Evolutionary conservation across 1,140 invertebrate species (phyloP).

Genomic region (Anastrepha obliqua): DNA sequence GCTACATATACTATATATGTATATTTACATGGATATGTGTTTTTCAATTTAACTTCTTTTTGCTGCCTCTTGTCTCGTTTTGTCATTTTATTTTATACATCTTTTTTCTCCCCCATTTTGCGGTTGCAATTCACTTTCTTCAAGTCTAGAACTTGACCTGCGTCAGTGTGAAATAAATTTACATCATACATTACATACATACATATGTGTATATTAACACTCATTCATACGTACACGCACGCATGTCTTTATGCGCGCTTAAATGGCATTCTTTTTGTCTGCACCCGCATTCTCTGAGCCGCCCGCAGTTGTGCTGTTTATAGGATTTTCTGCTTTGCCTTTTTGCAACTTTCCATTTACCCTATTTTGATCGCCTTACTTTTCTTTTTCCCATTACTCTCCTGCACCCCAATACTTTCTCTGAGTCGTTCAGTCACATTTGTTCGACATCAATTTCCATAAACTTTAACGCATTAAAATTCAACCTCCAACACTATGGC

Average conservation of each 20-base stretch:
- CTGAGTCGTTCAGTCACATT: background rate
- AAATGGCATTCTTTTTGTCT: too few relatives aligned
- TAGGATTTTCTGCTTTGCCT: background rate
- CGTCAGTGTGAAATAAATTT: background rate
- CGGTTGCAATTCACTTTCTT: slow-evolving; percentile 21
- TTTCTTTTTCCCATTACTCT: background rate
- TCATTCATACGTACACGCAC: background rate
- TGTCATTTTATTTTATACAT: background rate
- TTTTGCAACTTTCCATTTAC: background rate
- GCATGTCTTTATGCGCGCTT: background rate
- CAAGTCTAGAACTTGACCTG: background rate
- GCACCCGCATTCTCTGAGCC: background rate
- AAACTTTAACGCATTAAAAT: slow-evolving; percentile 37
- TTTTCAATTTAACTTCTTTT: background rate
- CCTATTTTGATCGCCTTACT: background rate
- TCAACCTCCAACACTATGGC: background rate
- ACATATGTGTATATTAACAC: background rate
- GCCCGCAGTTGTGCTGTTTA: background rate
- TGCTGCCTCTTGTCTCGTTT: background rate
- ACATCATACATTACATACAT: background rate
- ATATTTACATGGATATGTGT: background rate
- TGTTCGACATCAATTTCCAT: slow-evolving; percentile 49
- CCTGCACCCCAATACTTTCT: background rate
- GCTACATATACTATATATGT: background rate
- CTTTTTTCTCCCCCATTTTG: background rate